A percentile compares a stretch with the other conserved stretches of the same genome.
phyloP scores from a whole-genome alignment of 1,140 invertebrate genomes.

The Pseudomyrmex flavicornis region DNA sequence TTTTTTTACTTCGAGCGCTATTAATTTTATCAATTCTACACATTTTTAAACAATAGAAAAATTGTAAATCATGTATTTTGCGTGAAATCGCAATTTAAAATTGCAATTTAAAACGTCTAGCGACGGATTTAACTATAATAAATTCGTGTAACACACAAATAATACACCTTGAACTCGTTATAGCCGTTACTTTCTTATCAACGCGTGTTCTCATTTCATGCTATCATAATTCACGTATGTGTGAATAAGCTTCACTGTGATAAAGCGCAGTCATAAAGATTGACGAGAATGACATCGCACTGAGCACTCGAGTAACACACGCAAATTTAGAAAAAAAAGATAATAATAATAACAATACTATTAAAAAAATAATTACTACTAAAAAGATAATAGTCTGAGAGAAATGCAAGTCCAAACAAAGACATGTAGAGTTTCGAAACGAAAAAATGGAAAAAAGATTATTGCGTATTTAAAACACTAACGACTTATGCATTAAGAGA shows the following conservation, averaged over 20 bases:
- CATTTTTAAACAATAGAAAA: not conserved
- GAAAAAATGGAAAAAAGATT: not conserved
- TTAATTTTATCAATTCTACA: too few species aligned
- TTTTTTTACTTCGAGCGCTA: too few species aligned
- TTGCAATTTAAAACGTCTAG: not conserved
- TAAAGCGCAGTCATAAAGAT: conserved; percentile 44
- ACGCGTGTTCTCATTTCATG: conserved; percentile 46
- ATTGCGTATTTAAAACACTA: not conserved
- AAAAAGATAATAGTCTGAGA: too few species aligned
- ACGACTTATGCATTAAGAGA: too few species aligned
- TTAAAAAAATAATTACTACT: too few species aligned
- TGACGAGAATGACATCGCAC: not conserved
- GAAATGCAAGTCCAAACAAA: too few species aligned
- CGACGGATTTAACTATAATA: not conserved
- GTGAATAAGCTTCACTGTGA: not conserved
- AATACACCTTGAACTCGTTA: conserved; percentile 25
- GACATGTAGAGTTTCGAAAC: too few species aligned
- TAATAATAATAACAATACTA: too few species aligned
- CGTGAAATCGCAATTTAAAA: not conserved
- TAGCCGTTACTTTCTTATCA: conserved; percentile 56
- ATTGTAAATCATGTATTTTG: not conserved
- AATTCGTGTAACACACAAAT: not conserved
- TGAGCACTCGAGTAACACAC: not conserved
- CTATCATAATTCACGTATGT: conserved; percentile 4
- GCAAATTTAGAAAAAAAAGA: too few species aligned